Percentiles rank a stretch among this genome's conserved stretches.
These are phyloP conservation scores for Bursaphelenchus okinawaensis DNA, from an alignment of 2,888 invertebrate genomes.

Conservation along the genomic window DNA sequence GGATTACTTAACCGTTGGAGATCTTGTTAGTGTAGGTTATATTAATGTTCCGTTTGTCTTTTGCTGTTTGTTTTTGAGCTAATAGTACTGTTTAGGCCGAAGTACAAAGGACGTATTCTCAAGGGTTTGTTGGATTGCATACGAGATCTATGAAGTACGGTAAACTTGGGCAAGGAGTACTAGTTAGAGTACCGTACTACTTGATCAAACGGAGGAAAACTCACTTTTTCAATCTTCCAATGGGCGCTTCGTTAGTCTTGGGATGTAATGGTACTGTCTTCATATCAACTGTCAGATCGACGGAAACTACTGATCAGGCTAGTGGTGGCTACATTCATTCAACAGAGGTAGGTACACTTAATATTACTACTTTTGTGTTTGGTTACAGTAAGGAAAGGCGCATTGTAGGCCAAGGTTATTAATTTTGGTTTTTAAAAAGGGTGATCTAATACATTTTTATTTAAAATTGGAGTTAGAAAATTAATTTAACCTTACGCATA, in stretches of 20 bases:
- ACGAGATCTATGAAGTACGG: conserved; percentile 94
- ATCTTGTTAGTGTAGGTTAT: conserved; percentile 75
- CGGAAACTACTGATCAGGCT: conserved; percentile 59
- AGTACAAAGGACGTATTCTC: conserved; percentile 84
- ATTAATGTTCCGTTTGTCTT: conserved; percentile 4
- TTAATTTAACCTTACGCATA: too few species aligned
- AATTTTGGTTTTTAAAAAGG: neutral
- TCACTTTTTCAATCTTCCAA: conserved; percentile 86
- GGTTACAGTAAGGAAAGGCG: too few species aligned
- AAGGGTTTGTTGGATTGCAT: conserved; percentile 85
- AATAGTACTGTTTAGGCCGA: conserved; percentile 62
- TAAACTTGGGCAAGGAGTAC: conserved; percentile 66
- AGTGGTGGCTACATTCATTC: conserved; percentile 72
- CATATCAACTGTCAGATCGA: conserved; percentile 69
- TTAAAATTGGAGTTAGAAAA: neutral
- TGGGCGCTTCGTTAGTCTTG: conserved; percentile 83
- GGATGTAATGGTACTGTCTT: conserved; percentile 89
- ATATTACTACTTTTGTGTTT: too few species aligned
- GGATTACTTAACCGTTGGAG: conserved; percentile 84
- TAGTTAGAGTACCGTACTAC: conserved; percentile 73
- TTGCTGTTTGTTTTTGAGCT: neutral
- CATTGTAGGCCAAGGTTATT: too few species aligned
- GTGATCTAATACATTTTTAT: neutral
- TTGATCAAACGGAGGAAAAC: conserved; percentile 85
- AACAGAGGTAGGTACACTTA: conserved; percentile 62